Evolutionary conservation across 1,140 invertebrate species (phyloP), one percentile per base, ranked within the genome.

Genomic region (Helicorthomorpha holstii): DNA sequence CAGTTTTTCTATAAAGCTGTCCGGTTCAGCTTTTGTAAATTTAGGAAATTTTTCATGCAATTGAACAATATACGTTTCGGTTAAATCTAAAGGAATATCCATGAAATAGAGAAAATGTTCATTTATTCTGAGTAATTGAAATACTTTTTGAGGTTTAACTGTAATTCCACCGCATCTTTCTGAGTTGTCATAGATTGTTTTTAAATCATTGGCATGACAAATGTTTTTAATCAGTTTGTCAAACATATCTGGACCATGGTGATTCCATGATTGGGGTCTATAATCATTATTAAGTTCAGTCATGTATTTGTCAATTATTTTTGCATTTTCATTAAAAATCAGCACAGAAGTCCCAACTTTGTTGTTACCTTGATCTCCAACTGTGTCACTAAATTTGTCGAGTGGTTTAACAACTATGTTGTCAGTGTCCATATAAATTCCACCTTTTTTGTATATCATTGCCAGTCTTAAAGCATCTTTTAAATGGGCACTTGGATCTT

Each of bases 401-500:
- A 49, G 24, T 26, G 3, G 16, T 4, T 7, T 12, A 12, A 49
- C 12, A 4, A 10, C 12, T 12, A 49, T 26, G 10, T 7, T 26
- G 26, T 49, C 48, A 26, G 27, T 26, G 26, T 49, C 48, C 16
- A 49, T 7, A 27, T 49, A 49, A 19, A 49, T 23, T 49, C 48
- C 48, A 41, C 48, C 48, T 7, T 26, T 26, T 49, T 34, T 49
- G 7, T 23, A 49, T 23, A 49, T 7, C 4, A 49, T 4, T 27
- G 26, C 48, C 25, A 49, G 21, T 34, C 48, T 4, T 41, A 49
- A 7, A 26, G 24, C 48, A 49, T 49, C 48, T 41, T 23, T 49
- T 7, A 49, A 23, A 21, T 49, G 48, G 12, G 7, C 7, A 4
- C 3, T 23, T 16, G 4, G 4, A 21, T 16, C 4, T 4, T 4